phyloP scores from a whole-genome alignment of 2,888 invertebrate species.

The Drosophila rubida region DNA sequence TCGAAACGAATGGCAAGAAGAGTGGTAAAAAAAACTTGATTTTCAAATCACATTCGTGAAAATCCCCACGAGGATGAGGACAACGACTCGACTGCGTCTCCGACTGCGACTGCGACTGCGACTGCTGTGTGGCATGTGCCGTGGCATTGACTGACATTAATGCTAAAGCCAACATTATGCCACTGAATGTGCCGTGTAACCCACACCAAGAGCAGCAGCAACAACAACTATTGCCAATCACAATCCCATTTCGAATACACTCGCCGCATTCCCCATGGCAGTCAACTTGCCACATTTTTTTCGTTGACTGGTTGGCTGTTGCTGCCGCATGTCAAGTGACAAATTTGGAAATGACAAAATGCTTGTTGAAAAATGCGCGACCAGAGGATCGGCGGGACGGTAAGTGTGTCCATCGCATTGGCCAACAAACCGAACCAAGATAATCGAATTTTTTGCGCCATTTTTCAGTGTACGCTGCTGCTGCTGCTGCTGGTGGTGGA shows the following conservation, averaged over 20 bases:
- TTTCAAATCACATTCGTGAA: slow-evolving; percentile 76
- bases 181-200: slow-evolving; percentile 59
- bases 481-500: slow-evolving; percentile 13
- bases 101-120: slow-evolving; percentile 1
- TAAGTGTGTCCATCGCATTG: slow-evolving; percentile 30
- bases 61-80: slow-evolving; percentile 43
- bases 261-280: slow-evolving; percentile 7
- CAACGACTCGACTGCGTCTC: slow-evolving; percentile 1
- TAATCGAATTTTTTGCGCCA: slow-evolving; percentile 70
- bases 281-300: slow-evolving; percentile 33
- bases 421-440: slow-evolving; percentile 48
- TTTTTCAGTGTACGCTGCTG: slow-evolving; percentile 11
- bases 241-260: slow-evolving; percentile 24
- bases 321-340: slow-evolving; percentile 76
- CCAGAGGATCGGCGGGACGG: not conserved
- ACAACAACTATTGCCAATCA: slow-evolving; percentile 14
- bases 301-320: slow-evolving; percentile 18
- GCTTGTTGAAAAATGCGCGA: slow-evolving; percentile 60
- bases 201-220: slow-evolving; percentile 32
- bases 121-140: slow-evolving; percentile 20
- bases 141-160: slow-evolving; percentile 68
- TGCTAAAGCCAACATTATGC: slow-evolving; percentile 78
- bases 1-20: slow-evolving; percentile 33
- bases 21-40: slow-evolving; percentile 51
- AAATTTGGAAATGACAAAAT: slow-evolving; percentile 80